A percentile compares a stretch with the other conserved stretches of the same genome.
These are phyloP conservation scores for Apolygus lucorum DNA, from an alignment of 1,140 invertebrate genomes.

Conservation along the genomic window DNA sequence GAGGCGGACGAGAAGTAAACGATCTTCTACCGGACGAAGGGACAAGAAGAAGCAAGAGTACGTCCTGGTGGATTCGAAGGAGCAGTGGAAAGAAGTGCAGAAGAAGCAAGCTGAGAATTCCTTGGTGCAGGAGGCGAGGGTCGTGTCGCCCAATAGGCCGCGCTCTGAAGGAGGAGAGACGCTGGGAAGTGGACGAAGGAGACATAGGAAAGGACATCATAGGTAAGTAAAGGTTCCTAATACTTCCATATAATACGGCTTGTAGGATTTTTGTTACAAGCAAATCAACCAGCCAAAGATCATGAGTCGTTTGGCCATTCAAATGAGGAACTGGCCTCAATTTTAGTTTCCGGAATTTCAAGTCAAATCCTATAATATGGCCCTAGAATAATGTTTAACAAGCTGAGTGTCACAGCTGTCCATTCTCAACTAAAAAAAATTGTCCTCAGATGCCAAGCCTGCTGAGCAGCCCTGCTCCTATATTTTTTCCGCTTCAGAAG, in stretches of 20 bases:
- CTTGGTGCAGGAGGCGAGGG: conserved; percentile 3
- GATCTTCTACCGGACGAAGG: neutral
- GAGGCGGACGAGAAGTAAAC: neutral
- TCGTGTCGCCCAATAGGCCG: neutral
- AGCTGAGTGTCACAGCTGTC: too few relatives aligned
- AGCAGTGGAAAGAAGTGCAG: conserved; percentile 78
- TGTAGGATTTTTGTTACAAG: too few relatives aligned
- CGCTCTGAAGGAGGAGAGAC: conserved; percentile 4
- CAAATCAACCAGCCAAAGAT: too few relatives aligned
- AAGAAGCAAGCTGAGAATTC: conserved; percentile 52
- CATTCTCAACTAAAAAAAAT: too few relatives aligned
- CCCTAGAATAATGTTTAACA: too few relatives aligned
- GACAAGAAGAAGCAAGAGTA: conserved; percentile 36
- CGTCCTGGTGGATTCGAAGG: conserved; percentile 76
- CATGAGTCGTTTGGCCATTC: too few relatives aligned
- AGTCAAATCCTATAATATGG: too few relatives aligned
- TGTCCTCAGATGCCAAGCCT: too few relatives aligned
- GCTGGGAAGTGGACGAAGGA: conserved; percentile 33
- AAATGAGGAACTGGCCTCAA: too few relatives aligned
- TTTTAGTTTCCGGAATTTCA: too few relatives aligned
- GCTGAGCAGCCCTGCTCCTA: too few relatives aligned
- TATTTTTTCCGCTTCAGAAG: too few relatives aligned
- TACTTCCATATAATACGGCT: neutral
- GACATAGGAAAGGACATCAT: conserved; percentile 53
- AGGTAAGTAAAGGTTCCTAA: conserved; percentile 40